Evolutionary conservation across 2,113 vertebrate genomes (phyloP), one percentile per base, ranked within the genome.

Genomic region (Ardeotis arabs): DNA sequence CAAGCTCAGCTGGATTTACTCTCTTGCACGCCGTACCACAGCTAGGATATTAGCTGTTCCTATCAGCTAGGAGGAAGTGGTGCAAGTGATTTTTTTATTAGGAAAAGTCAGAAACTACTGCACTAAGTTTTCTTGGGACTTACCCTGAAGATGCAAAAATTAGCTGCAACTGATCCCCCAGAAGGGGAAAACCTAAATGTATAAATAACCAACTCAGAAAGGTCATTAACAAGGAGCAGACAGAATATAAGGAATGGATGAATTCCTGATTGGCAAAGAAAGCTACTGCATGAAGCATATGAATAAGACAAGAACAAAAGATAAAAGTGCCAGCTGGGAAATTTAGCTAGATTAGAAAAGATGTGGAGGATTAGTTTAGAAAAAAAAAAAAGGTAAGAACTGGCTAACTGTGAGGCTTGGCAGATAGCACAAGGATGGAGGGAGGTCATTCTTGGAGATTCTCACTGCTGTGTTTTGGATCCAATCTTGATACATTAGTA

Each of bases 401-500:
- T 60, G 35, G 8, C 4, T 33, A 80, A 20, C 10, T 47, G 5
- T 68, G 35, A 88, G 31, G 8, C 6, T 74, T 85, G 19, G 49
- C 23, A 83, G 66, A 58, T 12, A 52, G 60, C 17, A 12, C 13
- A 20, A 39, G 56, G 37, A 28, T 28, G 27, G 15, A 70, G 17
- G 50, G 39, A 78, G 14, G 22, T 47, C 5, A 2, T 47, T 74
- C 18, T 27, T 59, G 16, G 50, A 78, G 31, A 60, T 45, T 58
- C 7, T 39, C 7, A 29, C 18, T 49, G 17, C 22, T 44, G 16
- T 62, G 15, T 28, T 33, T 80, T 89, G 62, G 18, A 45, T 56
- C 12, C 0, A 0, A 3, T 72, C 15, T 80, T 76, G n/a, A 22
- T 55, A 28, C 23, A 19, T 25, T 10, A 27, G 15, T 70, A 79